These are phyloP conservation scores for Cabera pusaria DNA, from an alignment of 2,888 invertebrate species.

Conservation along the genomic window DNA sequence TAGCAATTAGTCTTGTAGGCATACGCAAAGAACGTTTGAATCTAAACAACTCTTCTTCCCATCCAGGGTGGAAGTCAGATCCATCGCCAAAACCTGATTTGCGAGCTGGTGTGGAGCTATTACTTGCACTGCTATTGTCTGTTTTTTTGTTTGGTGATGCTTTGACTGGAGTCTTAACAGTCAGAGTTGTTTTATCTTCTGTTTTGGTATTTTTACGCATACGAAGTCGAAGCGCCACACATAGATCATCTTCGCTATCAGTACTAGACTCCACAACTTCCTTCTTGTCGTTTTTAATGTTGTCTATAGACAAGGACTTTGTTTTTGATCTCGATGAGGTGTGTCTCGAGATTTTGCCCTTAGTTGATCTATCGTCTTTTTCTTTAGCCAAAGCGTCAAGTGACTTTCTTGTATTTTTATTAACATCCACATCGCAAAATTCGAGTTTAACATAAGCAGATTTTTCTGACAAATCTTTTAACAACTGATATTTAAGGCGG, in stretches of 20 bases:
- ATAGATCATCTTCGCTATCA: constrained; percentile 68
- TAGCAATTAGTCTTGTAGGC: constrained; percentile 91
- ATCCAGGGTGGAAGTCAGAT: constrained; percentile 89
- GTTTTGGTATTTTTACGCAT: constrained; percentile 76
- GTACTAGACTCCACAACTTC: constrained; percentile 61
- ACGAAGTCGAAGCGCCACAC: constrained; percentile 69
- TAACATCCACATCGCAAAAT: constrained; percentile 74
- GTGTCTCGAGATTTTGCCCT: constrained; percentile 55
- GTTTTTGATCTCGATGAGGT: constrained; percentile 53
- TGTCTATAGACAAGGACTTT: constrained; percentile 56
- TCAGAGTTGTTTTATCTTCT: constrained; percentile 54
- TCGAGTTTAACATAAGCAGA: constrained; percentile 76
- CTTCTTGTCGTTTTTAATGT: constrained; percentile 59
- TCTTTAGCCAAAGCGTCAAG: constrained; percentile 58
- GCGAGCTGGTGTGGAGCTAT: constrained; percentile 59
- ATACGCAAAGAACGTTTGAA: constrained; percentile 92
- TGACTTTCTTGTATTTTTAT: constrained; percentile 65
- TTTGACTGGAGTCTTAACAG: constrained; percentile 59
- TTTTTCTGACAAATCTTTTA: constrained; percentile 75
- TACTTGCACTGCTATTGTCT: constrained; percentile 58
- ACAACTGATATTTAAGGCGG: constrained; percentile 62
- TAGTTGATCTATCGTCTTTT: constrained; percentile 56
- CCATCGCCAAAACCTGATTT: constrained; percentile 88
- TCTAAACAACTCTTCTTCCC: constrained; percentile 92
- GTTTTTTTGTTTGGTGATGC: constrained; percentile 60